A percentile compares a stretch with the other conserved stretches of the same genome.
phyloP scores from a whole-genome alignment of 2,113 vertebrate genomes.

The Girardinichthys multiradiatus region DNA sequence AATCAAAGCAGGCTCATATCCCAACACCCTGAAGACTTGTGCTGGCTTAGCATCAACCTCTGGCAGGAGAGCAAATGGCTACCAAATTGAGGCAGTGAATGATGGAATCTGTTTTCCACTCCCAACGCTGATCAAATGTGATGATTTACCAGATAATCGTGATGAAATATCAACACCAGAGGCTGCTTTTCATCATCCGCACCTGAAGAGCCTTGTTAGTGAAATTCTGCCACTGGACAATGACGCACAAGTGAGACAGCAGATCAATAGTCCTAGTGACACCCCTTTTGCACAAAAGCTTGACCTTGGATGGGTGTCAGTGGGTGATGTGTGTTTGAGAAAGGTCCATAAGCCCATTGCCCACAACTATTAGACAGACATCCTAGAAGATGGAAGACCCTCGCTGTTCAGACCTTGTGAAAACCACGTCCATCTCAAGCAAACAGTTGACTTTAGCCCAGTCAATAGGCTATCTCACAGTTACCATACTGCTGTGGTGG shows the following conservation, averaged over 20 bases:
- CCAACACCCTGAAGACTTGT: slow-evolving; percentile 1
- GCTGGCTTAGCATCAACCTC: neutral
- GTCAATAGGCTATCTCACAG: neutral
- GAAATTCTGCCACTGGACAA: neutral
- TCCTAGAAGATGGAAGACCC: too few relatives aligned
- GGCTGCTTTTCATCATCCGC: too few relatives aligned
- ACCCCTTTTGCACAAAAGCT: too few relatives aligned
- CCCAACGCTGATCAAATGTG: neutral
- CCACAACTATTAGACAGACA: too few relatives aligned
- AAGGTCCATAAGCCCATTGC: too few relatives aligned
- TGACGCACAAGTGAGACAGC: neutral
- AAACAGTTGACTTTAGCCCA: neutral
- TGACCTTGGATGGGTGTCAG: too few relatives aligned
- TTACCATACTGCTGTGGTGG: neutral
- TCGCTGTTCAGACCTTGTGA: too few relatives aligned
- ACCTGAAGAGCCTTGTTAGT: neutral
- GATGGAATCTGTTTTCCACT: neutral
- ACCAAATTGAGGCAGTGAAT: neutral
- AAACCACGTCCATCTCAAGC: neutral
- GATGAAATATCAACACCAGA: slow-evolving; percentile 4
- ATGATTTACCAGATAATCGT: neutral
- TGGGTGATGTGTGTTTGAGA: too few relatives aligned
- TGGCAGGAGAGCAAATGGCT: slow-evolving; percentile 2
- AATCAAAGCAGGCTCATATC: neutral
- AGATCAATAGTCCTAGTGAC: too few relatives aligned